Evolutionary conservation across 2,888 invertebrate species (phyloP).

Genomic region (Yponomeuta plumbellus): DNA sequence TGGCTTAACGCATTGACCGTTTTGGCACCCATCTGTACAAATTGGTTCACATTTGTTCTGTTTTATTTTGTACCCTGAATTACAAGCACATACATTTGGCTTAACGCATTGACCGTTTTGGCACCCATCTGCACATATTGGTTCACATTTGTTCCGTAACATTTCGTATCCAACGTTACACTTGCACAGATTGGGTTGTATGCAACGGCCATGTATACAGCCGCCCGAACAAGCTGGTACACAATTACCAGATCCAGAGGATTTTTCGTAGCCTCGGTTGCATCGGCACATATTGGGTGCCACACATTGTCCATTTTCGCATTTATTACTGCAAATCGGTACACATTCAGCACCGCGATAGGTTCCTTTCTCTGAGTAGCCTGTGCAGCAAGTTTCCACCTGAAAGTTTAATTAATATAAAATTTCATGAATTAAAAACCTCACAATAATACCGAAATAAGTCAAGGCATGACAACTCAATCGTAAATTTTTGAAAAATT

Average conservation of each 20-base stretch:
- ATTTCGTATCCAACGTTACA: slow-evolving; percentile 52
- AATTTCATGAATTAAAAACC: background rate
- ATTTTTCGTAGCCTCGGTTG: slow-evolving; percentile 27
- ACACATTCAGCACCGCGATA: slow-evolving; percentile 24
- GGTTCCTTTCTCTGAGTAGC: background rate
- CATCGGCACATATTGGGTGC: slow-evolving; percentile 39
- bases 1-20: slow-evolving; percentile 36
- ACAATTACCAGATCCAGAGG: slow-evolving; percentile 12
- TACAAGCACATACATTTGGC: slow-evolving; percentile 39
- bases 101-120: slow-evolving; percentile 41
- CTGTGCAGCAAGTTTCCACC: background rate
- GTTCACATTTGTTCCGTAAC: slow-evolving; percentile 23
- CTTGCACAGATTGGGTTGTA: slow-evolving; percentile 55
- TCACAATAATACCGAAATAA: too few relatives aligned
- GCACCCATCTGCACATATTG: slow-evolving; percentile 33
- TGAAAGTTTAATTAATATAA: background rate
- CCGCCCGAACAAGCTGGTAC: slow-evolving; percentile 25
- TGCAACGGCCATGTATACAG: slow-evolving; percentile 26
- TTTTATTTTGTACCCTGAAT: slow-evolving; percentile 28
- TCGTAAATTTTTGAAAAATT: too few relatives aligned
- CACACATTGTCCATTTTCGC: slow-evolving; percentile 43
- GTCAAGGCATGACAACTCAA: too few relatives aligned
- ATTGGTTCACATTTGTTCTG: slow-evolving; percentile 16
- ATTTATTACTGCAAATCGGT: slow-evolving; percentile 31
- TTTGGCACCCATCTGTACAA: slow-evolving; percentile 27